phyloP scores from a whole-genome alignment of 2,113 vertebrate species.

The Gobiocypris rarus region DNA sequence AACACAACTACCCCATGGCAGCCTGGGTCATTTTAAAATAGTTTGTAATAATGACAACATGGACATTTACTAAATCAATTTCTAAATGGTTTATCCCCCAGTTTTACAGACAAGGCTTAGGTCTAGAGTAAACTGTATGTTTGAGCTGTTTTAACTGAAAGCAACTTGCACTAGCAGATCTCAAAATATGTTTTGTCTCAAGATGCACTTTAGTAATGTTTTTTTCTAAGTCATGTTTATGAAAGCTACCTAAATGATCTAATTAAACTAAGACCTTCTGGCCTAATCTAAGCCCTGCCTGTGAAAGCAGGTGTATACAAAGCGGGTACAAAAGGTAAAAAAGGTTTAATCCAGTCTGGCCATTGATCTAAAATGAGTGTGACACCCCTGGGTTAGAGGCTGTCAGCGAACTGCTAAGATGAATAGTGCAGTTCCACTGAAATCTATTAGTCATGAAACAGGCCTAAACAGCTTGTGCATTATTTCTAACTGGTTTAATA shows the following conservation, averaged over 20 bases:
- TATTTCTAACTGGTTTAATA: slow-evolving; percentile 3
- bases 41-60: not conserved
- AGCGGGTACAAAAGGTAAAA: not conserved
- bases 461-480: slow-evolving; percentile 14
- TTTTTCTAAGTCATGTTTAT: no score
- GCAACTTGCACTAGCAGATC: no score
- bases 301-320: not conserved
- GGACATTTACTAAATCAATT: not conserved
- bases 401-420: slow-evolving; percentile 25
- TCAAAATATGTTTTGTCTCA: no score
- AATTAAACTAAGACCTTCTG: no score
- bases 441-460: slow-evolving; percentile 28
- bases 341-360: not conserved
- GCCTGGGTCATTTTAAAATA: not conserved
- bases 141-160: no score
- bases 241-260: no score
- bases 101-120: no score
- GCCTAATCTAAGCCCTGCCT: no score
- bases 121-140: no score
- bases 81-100: no score
- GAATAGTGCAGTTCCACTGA: slow-evolving; percentile 9
- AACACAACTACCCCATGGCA: not conserved
- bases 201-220: no score
- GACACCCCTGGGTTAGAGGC: slow-evolving; percentile 20
- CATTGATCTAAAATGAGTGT: slow-evolving; percentile 23